Conservation (phyloP, 1,140 invertebrate species). For the Reticulitermes speratus region DNA sequence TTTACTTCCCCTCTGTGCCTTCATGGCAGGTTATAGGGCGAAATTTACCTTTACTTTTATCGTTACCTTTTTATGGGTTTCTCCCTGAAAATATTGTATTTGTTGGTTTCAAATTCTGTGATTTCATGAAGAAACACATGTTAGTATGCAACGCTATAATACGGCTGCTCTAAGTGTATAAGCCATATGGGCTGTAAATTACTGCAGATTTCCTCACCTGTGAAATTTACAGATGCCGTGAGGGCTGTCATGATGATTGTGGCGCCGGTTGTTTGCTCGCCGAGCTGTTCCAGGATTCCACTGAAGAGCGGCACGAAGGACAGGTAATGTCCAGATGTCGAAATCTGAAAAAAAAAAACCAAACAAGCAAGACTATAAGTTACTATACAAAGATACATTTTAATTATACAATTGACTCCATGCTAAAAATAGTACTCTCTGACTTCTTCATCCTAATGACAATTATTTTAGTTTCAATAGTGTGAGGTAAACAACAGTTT, state of each 20-base stretch:
- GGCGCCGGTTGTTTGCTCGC: conserved; percentile 29
- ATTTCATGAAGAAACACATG: neutral
- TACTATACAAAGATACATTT: neutral
- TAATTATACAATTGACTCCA: too few species aligned
- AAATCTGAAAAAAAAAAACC: conserved; percentile 28
- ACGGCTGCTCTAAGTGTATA: neutral
- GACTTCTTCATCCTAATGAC: too few species aligned
- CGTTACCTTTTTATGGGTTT: too few species aligned
- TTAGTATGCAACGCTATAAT: neutral
- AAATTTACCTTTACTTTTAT: too few species aligned
- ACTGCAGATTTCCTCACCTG: conserved; percentile 23
- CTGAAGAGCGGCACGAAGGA: conserved; percentile 33
- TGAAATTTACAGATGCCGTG: conserved; percentile 32
- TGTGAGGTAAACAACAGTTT: too few species aligned
- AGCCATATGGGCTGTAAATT: neutral
- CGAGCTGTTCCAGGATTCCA: conserved; percentile 24
- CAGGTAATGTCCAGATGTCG: conserved; percentile 31
- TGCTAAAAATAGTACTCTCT: too few species aligned
- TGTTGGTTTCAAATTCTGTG: neutral
- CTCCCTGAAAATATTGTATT: too few species aligned
- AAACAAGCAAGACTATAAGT: neutral
- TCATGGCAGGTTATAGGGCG: too few species aligned
- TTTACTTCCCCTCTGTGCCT: too few species aligned
- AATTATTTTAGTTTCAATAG: too few species aligned
- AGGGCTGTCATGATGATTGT: conserved; percentile 33